phyloP scores from a whole-genome alignment of 23 tunicate species.

The Phallusia fumigata region DNA sequence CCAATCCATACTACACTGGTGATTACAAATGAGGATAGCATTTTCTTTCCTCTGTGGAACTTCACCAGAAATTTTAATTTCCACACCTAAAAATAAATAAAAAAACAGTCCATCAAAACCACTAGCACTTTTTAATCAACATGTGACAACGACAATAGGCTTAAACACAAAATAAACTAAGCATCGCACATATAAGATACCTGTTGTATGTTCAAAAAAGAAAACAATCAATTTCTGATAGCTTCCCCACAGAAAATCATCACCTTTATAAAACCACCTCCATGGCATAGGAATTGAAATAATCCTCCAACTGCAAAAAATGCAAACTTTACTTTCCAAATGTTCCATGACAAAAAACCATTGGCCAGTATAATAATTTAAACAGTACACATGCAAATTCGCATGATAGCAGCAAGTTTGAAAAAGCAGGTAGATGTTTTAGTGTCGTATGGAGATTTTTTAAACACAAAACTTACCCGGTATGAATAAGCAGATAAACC shows the following conservation, averaged over 20 bases:
- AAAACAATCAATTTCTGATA: slow-evolving; percentile 56
- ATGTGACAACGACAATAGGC: no score
- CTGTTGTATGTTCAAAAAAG: slow-evolving; percentile 64
- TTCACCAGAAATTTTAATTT: slow-evolving; percentile 40
- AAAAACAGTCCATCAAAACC: no score
- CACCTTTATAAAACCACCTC: slow-evolving; percentile 19
- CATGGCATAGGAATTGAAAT: slow-evolving; percentile 30
- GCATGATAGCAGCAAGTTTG: no score
- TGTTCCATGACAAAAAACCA: no score
- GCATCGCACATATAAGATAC: no score
- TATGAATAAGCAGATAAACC: slow-evolving; percentile 33
- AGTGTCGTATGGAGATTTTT: no score
- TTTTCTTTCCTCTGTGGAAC: slow-evolving; percentile 52
- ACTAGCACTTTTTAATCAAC: no score
- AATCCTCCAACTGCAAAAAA: slow-evolving; percentile 19
- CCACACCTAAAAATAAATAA: slow-evolving; percentile 33
- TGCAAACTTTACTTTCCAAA: no score
- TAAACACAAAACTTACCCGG: slow-evolving; percentile 20
- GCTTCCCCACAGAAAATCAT: slow-evolving; percentile 52
- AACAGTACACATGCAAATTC: no score
- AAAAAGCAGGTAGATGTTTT: no score
- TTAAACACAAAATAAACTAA: no score
- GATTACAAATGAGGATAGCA: slow-evolving; percentile 57
- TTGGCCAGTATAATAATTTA: no score
- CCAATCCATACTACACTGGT: slow-evolving; percentile 73